Conservation (phyloP, 1,140 invertebrate species). For the Ceratosolen fusciceps region DNA sequence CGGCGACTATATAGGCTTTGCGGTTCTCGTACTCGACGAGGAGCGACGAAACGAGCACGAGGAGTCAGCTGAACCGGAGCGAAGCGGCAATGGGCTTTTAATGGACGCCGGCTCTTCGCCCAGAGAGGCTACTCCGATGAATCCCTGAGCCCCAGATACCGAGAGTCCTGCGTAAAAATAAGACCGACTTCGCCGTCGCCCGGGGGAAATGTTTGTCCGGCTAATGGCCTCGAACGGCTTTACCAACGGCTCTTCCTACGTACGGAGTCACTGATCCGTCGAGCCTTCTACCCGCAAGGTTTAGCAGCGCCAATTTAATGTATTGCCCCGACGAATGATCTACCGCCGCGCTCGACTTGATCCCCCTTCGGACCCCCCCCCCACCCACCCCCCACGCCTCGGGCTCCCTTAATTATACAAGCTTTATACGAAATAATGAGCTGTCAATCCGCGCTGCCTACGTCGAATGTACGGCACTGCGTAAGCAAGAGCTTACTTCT, state of each 20-base stretch:
- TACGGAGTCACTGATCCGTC: no score
- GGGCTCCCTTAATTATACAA: no score
- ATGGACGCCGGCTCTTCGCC: slow-evolving; percentile 12
- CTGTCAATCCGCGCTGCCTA: no score
- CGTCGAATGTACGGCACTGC: no score
- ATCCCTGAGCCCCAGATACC: neutral
- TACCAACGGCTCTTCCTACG: no score
- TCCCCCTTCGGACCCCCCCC: no score
- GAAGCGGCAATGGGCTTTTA: slow-evolving; percentile 20
- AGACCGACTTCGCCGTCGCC: neutral
- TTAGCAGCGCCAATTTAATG: no score
- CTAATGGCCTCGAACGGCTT: slow-evolving; percentile 16
- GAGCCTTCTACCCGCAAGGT: no score
- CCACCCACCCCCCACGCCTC: no score
- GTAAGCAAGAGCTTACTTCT: neutral
- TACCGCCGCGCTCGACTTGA: no score
- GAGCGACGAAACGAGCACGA: slow-evolving; percentile 38
- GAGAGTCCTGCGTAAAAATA: neutral
- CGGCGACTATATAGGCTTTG: slow-evolving; percentile 54
- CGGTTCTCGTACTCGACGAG: slow-evolving; percentile 50
- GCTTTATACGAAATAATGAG: no score
- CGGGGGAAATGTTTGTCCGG: neutral
- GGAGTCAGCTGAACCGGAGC: slow-evolving; percentile 2
- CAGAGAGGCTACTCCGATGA: neutral
- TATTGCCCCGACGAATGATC: no score